phyloP scores from a whole-genome alignment of 2,113 vertebrate species.

The Scophthalmus maximus region DNA sequence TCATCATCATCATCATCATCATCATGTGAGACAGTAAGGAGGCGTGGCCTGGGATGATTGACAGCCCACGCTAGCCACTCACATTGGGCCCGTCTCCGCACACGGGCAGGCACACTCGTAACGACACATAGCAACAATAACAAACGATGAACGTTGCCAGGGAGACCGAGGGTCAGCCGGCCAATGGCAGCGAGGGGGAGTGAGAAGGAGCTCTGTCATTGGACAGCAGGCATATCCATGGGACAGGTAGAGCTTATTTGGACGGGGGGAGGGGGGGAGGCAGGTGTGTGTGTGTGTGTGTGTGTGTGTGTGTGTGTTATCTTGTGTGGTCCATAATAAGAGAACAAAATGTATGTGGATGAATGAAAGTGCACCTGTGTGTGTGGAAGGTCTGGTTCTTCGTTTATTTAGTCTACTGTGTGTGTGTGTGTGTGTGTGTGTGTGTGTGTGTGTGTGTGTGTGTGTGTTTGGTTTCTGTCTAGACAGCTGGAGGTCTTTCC shows the following conservation, averaged over 20 bases:
- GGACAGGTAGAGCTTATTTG: constrained; percentile 66
- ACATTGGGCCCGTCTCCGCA: constrained; percentile 63
- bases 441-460: constrained; percentile 29
- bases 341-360: constrained; percentile 9
- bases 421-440: constrained; percentile 56
- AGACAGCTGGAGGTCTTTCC: constrained; percentile 70
- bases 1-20: constrained; percentile 57
- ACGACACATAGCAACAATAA: constrained; percentile 68
- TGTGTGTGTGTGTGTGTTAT: constrained; percentile 14
- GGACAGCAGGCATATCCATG: constrained; percentile 68
- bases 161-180: constrained; percentile 39
- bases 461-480: constrained; percentile 68
- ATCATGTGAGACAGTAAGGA: constrained; percentile 60
- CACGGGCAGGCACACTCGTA: constrained; percentile 76
- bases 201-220: constrained; percentile 63
- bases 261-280: constrained; percentile 53
- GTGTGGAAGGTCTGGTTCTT: constrained; percentile 34
- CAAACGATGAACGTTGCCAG: constrained; percentile 43
- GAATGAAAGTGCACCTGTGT: constrained; percentile 39
- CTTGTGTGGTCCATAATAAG: constrained; percentile 58
- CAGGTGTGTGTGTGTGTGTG: constrained; percentile 15
- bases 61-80: constrained; percentile 67
- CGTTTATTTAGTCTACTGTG: constrained; percentile 57
- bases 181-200: constrained; percentile 45
- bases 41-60: constrained; percentile 67